These are phyloP conservation scores for Limnephilus auricula DNA, from an alignment of 2,888 invertebrate species.

Conservation along the genomic window DNA sequence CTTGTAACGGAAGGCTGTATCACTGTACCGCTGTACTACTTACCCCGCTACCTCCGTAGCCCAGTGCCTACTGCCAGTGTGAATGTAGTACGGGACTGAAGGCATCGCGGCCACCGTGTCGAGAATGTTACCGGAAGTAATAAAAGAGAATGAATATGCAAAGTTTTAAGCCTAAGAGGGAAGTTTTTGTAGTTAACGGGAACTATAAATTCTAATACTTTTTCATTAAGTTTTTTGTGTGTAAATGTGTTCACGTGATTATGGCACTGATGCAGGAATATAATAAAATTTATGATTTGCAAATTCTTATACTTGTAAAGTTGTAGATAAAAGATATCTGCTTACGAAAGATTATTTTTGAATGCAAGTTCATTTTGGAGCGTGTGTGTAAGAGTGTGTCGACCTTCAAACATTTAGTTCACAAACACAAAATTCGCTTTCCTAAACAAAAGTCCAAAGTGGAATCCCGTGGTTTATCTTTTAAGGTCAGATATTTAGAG, in stretches of 20 bases:
- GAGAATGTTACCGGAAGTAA: conserved; percentile 56
- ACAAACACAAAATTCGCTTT: too few relatives aligned
- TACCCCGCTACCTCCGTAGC: neutral
- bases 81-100: neutral
- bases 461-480: too few relatives aligned
- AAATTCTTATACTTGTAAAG: neutral
- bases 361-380: too few relatives aligned
- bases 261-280: neutral
- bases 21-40: neutral
- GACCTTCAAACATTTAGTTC: too few relatives aligned
- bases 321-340: too few relatives aligned
- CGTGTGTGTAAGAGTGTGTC: too few relatives aligned
- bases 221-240: neutral
- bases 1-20: conserved; percentile 53
- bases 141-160: conserved; percentile 63
- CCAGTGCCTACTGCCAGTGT: neutral
- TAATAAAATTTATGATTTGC: neutral
- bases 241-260: neutral
- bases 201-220: conserved; percentile 18
- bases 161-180: conserved; percentile 56
- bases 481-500: too few relatives aligned
- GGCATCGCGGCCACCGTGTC: conserved; percentile 11
- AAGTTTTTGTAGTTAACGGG: conserved; percentile 22
- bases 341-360: too few relatives aligned
- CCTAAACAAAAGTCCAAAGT: too few relatives aligned